Evolutionary conservation across 53 echinoderm and acorn worm genomes (phyloP).

Genomic region (Echinometra lucunter): DNA sequence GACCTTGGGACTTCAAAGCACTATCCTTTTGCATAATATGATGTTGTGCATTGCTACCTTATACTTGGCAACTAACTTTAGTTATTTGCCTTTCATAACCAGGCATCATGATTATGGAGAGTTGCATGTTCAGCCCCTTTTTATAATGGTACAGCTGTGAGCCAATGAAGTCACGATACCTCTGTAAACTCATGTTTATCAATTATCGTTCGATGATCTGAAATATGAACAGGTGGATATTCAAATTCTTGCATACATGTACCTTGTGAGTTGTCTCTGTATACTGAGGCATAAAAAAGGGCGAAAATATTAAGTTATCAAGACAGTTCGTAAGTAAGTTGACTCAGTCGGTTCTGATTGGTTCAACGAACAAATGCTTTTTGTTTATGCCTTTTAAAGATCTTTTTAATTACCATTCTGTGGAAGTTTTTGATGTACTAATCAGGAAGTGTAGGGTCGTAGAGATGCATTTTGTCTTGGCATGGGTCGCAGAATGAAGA

Average conservation of each 20-base stretch:
- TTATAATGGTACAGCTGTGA: not conserved
- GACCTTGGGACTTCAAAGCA: not conserved
- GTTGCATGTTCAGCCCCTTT: slow-evolving; percentile 12
- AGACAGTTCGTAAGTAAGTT: not conserved
- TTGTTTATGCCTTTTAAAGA: not conserved
- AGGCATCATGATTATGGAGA: not conserved
- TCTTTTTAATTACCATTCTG: not conserved
- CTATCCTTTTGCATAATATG: not conserved
- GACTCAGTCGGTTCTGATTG: not conserved
- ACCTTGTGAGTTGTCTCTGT: not conserved
- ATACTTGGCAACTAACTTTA: not conserved
- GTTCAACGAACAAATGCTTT: not conserved
- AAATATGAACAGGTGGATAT: slow-evolving; percentile 31
- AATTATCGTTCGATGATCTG: slow-evolving; percentile 43
- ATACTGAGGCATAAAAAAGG: not conserved
- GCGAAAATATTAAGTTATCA: not conserved
- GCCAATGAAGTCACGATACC: not conserved
- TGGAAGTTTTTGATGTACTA: slow-evolving; percentile 38
- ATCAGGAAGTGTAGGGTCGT: slow-evolving; percentile 13
- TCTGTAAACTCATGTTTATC: slow-evolving; percentile 11
- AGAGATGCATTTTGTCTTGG: slow-evolving; percentile 31
- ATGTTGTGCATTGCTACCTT: not conserved
- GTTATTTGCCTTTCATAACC: not conserved
- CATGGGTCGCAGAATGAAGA: not conserved
- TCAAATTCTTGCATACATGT: not conserved